Evolutionary conservation across 2,888 invertebrate genomes (phyloP), one percentile per base, ranked within the genome.

Genomic region (Drosophila greeni): DNA sequence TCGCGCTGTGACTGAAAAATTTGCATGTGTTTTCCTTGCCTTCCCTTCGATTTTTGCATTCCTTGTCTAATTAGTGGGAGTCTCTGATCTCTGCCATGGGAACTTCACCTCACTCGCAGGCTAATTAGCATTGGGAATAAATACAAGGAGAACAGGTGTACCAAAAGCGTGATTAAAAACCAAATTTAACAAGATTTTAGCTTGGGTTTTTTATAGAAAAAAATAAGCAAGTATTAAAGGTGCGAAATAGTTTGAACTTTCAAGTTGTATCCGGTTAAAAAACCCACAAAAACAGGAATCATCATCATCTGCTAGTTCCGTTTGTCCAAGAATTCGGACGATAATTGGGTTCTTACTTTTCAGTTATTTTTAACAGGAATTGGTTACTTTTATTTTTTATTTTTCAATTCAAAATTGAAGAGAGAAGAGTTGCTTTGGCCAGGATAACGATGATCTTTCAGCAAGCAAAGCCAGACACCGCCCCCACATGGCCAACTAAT

Each of bases 81-180:
- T 66, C 54, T 66, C 57, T 67, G 33, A 56, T 55, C 57, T 70
- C 66, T 82, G 65, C 53, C 67, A 77, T 80, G 83, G 66, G 83
- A 80, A 80, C 24, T 76, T 76, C 62, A 80, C 24, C 74, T 74
- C 58, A 59, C 39, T 57, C 51, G 51, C 62, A 18, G 43, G 20
- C 4, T 49, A 76, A 80, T 72, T 80, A 80, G 59, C 77, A 65
- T 33, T 23, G 18, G 4, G 14, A 11, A 16, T 37, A 66, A 43
- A 33, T 52, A 47, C 37, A 9, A 8, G 45, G 26, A 12, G 1
- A 34, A 24, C 34, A 43, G 42, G 42, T 58, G 59, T 16, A 16
- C 40, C 18, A 24, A 29, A 23, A 9, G 40, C 16, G 45, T 53
- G 37, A 59, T 45, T 45, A 4, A 14, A 42, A 42, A 24, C 51